Conservation (phyloP, 2,888 invertebrate species). For the Dasysyrphus albostriatus region DNA sequence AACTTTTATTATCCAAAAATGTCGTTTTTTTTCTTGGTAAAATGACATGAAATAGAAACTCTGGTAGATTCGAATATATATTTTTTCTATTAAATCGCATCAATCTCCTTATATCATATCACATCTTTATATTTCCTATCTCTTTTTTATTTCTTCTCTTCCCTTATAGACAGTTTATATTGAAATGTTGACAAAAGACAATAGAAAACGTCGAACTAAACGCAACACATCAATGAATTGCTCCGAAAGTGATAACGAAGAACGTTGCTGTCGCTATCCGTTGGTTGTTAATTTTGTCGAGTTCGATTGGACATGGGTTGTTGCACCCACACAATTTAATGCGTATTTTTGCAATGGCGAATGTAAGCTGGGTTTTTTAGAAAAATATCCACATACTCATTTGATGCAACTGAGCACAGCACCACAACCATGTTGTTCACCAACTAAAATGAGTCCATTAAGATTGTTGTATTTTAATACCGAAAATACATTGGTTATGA, state of each 20-base stretch:
- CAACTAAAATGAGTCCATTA: slow-evolving; percentile 93
- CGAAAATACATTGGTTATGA: slow-evolving; percentile 93
- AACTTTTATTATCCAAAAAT: no score
- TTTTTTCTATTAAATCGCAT: no score
- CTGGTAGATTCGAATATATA: no score
- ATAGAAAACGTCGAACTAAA: slow-evolving; percentile 87
- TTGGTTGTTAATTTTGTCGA: slow-evolving; percentile 93
- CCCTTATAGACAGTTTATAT: slow-evolving; percentile 81
- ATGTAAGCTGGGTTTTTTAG: slow-evolving; percentile 94
- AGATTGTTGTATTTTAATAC: slow-evolving; percentile 96
- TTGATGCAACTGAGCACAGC: slow-evolving; percentile 92
- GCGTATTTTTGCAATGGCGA: slow-evolving; percentile 98
- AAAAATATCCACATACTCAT: slow-evolving; percentile 94
- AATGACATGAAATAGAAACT: no score
- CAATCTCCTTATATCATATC: neutral
- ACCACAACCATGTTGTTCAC: slow-evolving; percentile 96
- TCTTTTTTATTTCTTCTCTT: slow-evolving; percentile 12
- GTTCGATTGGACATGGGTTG: slow-evolving; percentile 99
- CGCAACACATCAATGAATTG: slow-evolving; percentile 93
- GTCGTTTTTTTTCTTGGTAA: no score
- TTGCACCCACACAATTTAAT: slow-evolving; percentile 96
- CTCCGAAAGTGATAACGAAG: slow-evolving; percentile 89
- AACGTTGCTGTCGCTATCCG: slow-evolving; percentile 97
- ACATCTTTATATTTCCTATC: neutral
- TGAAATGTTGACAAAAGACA: slow-evolving; percentile 81